Base-by-base conservation (phyloP, 2,797 vertebrate species). In the Clarias pachynema region DNA sequence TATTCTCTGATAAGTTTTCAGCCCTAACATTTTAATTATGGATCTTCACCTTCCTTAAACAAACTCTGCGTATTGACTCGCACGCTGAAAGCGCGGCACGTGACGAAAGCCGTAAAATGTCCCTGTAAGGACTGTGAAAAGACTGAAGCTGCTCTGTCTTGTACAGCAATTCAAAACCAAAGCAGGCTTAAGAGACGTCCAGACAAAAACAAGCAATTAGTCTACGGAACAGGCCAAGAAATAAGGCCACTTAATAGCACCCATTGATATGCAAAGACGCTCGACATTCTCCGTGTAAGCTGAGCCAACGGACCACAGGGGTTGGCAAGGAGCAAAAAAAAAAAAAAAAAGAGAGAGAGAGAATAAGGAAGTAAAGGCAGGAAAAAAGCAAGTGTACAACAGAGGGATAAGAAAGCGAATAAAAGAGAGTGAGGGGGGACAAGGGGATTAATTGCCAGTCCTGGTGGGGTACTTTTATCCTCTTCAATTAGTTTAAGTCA, bases 201-300 rank as follows among this genome's bases (percentile, higher is more conserved):
- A 87, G 91, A 94, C 91, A 92, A 95, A 95, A 95, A 94, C 93
- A 93, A 93, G 93, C 93, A 95, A 95, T 94, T 95, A 94, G 94
- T 88, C 91, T 89, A 91, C 85, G 83, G 89, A 91, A 88, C 84
- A 88, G 90, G 87, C 87, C 26, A 85, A 91, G 91, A 92, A 90
- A 91, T 84, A 82, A 87, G 88, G 80, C 68, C 84, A 79, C 87
- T 93, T 90, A 95, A 93, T 93, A 92, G 92, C 88, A 80, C 84
- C 92, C 82, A 94, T 92, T 95, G 92, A 95, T 94, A 93, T 94
- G 94, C 91, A 94, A 89, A 90, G 57, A 59, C 87, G 89, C 89
- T 89, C 87, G 91, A 90, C 90, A 88, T 78, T 40, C 14, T 65
- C 59, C 10, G 66, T 63, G 56, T 63, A 82, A 44, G 29, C 62